Base-by-base conservation (phyloP, 2,888 invertebrate genomes). In the Apomyelois bistriatella region DNA sequence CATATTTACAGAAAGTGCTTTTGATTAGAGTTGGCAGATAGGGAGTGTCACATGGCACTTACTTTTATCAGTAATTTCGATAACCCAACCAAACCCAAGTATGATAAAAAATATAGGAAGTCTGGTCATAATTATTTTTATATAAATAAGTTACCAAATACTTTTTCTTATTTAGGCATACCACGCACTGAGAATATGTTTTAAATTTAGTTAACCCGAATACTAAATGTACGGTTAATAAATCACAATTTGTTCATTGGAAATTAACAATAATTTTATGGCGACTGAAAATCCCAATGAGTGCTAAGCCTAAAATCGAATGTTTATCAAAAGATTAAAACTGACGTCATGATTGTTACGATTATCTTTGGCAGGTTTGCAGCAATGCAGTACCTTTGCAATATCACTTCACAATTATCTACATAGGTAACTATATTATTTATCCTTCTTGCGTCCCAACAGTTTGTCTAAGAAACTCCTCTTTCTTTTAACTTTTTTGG, bases 21-120 rank as follows among this genome's bases (percentile, higher is more conserved):
- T 38, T 17, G 37, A n/a, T 36, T n/a, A n/a, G 48, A 49, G 38
- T 85, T 71, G 68, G 76, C 72, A 68, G 85, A 86, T 84, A 87
- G 76, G 79, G 79, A 79, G 85, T 85, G 85, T 84, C 87, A 84
- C 86, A 85, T 83, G 85, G 82, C 86, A 85, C 85, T 80, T 82
- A 77, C 58, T 52, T 70, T 79, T 87, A 88, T 88, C 87, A 81
- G 69, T 70, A 48, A 37, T 72, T 67, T 67, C 68, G 89, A 90
- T 90, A 90, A 88, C 83, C 86, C 84, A 79, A 79, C 79, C 80
- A 79, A 52, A 51, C 51, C 51, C 36, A 51, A 42, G 80, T 81
- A 82, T 80, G 80, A 77, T 79, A 87, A 88, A 85, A 76, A 76
- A 80, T 69, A 68, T 70, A 82, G 76, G 80, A 84, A 85, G 77